Conservation (phyloP, 2,113 vertebrate species). For the Antidorcas marsupialis region DNA sequence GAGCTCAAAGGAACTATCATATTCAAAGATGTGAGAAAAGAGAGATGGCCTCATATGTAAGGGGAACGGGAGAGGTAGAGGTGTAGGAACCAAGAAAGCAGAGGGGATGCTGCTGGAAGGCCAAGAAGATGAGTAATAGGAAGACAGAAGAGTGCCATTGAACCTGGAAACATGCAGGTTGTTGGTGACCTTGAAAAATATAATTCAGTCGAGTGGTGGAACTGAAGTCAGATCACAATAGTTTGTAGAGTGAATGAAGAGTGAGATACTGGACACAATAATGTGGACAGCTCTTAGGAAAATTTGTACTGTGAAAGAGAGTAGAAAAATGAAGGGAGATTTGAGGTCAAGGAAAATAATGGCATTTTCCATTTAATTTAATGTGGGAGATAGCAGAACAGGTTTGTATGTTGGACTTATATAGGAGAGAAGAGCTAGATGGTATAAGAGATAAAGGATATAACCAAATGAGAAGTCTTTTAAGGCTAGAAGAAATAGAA, state of each 20-base stretch:
- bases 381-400: neutral
- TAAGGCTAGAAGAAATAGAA: neutral
- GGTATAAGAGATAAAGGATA: neutral
- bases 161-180: neutral
- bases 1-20: neutral
- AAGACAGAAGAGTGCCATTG: neutral
- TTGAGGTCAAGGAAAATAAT: neutral
- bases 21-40: neutral
- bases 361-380: neutral
- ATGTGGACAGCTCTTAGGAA: neutral
- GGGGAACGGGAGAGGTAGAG: neutral
- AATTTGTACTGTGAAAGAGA: neutral
- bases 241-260: neutral
- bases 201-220: neutral
- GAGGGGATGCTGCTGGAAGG: neutral
- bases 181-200: neutral
- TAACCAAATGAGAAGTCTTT: neutral
- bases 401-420: neutral
- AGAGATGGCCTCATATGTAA: neutral
- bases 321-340: neutral
- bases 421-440: neutral
- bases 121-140: neutral
- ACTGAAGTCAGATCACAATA: neutral
- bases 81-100: neutral
- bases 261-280: neutral